phyloP scores from a whole-genome alignment of 2,797 vertebrate genomes.

The Enteromius radiatus region DNA sequence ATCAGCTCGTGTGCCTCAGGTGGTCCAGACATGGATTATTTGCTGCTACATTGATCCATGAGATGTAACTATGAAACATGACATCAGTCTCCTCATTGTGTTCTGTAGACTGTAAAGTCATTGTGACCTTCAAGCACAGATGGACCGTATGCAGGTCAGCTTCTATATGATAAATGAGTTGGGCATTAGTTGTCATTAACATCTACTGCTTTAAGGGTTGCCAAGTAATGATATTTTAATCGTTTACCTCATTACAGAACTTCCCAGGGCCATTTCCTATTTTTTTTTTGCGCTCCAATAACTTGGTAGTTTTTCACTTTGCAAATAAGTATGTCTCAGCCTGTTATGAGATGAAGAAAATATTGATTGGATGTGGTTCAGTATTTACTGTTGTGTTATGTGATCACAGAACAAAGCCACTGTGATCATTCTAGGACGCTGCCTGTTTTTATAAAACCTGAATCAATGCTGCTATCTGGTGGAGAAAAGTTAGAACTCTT shows the following conservation, averaged over 20 bases:
- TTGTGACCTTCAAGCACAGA: background rate
- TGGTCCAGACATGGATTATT: constrained; percentile 68
- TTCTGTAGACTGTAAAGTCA: background rate
- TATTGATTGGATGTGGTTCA: background rate
- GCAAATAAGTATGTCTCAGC: background rate
- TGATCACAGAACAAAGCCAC: constrained; percentile 6
- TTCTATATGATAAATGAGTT: background rate
- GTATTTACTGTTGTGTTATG: background rate
- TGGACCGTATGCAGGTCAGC: background rate
- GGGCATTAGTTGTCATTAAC: background rate
- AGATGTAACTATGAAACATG: constrained; percentile 43
- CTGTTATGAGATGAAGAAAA: background rate
- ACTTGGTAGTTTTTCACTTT: background rate
- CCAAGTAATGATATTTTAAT: constrained; percentile 5
- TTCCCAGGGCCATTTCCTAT: background rate
- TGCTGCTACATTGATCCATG: constrained; percentile 67
- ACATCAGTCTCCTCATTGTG: constrained; percentile 20
- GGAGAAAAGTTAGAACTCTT: background rate
- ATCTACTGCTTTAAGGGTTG: constrained; percentile 1
- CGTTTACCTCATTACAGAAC: background rate
- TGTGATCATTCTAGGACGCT: too few relatives aligned
- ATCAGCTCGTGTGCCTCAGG: constrained; percentile 48
- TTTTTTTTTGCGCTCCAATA: background rate
- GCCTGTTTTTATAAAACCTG: background rate
- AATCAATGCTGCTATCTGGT: constrained; percentile 38